These are phyloP conservation scores for Cynoglossus semilaevis DNA, from an alignment of 2,113 vertebrate genomes.

Conservation along the genomic window DNA sequence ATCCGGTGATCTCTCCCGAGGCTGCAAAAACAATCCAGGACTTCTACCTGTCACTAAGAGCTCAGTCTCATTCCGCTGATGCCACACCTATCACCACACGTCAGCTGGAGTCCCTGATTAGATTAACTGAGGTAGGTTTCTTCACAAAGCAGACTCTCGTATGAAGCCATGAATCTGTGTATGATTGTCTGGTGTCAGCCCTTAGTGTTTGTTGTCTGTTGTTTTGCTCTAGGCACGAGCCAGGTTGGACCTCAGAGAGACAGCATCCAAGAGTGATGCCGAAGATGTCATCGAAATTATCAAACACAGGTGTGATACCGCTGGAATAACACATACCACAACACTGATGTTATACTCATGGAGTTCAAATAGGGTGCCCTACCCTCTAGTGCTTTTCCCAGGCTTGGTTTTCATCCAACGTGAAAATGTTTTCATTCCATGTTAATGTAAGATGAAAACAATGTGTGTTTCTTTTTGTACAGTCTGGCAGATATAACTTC, in stretches of 20 bases:
- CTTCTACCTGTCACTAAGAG: slow-evolving; percentile 92
- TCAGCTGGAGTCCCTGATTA: slow-evolving; percentile 92
- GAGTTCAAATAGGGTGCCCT: no score
- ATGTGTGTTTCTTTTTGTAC: not conserved
- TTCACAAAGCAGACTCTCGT: not conserved
- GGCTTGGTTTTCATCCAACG: no score
- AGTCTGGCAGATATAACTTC: slow-evolving; percentile 94
- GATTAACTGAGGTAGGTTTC: slow-evolving; percentile 85
- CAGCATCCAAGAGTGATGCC: slow-evolving; percentile 86
- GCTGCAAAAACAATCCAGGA: slow-evolving; percentile 88
- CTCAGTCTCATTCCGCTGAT: slow-evolving; percentile 84
- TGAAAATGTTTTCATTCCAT: no score
- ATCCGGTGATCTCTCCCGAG: slow-evolving; percentile 82
- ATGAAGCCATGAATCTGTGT: no score
- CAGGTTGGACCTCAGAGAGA: slow-evolving; percentile 91
- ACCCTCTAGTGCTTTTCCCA: no score
- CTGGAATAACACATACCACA: not conserved
- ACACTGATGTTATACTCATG: no score
- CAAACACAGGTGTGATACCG: slow-evolving; percentile 87
- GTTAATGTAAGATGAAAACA: no score
- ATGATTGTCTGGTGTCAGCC: no score
- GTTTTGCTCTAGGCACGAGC: slow-evolving; percentile 83
- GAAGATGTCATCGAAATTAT: slow-evolving; percentile 97
- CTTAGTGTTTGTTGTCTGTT: not conserved
- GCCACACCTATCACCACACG: slow-evolving; percentile 95